A percentile compares a stretch with the other conserved stretches of the same genome.
Evolutionary conservation across 2,888 invertebrate genomes (phyloP).

Genomic region (Branchipolynoe longqiensis): DNA sequence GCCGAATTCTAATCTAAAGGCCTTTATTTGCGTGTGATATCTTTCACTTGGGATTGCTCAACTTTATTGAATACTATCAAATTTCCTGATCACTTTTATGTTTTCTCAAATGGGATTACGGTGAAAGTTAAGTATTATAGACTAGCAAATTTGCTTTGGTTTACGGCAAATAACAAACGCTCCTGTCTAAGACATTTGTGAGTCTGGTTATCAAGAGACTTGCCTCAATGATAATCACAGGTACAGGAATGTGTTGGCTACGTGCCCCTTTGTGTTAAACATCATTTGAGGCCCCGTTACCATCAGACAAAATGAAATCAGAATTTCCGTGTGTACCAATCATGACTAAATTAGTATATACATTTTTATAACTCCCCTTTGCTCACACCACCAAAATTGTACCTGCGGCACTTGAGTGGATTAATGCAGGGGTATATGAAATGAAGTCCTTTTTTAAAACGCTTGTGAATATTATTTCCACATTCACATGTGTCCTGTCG

Average conservation of each 20-base stretch:
- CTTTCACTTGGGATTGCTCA: too few relatives aligned
- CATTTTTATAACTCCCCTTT: neutral
- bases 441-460: neutral
- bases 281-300: neutral
- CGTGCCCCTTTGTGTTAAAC: neutral
- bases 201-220: neutral
- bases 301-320: neutral
- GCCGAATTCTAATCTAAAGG: too few relatives aligned
- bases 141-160: too few relatives aligned
- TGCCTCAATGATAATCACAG: neutral
- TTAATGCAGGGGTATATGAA: neutral
- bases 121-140: too few relatives aligned
- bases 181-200: neutral
- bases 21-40: too few relatives aligned
- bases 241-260: neutral
- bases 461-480: neutral
- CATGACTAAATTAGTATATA: too few relatives aligned
- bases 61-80: too few relatives aligned
- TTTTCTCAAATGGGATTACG: too few relatives aligned
- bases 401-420: neutral
- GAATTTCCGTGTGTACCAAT: too few relatives aligned
- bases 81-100: too few relatives aligned
- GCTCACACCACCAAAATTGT: neutral
- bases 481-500: constrained; percentile 7
- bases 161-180: too few relatives aligned